A percentile compares a stretch with the other conserved stretches of the same genome.
These are phyloP conservation scores for Scaptomyza polygonia DNA, from an alignment of 2,888 invertebrate genomes.

Conservation along the genomic window DNA sequence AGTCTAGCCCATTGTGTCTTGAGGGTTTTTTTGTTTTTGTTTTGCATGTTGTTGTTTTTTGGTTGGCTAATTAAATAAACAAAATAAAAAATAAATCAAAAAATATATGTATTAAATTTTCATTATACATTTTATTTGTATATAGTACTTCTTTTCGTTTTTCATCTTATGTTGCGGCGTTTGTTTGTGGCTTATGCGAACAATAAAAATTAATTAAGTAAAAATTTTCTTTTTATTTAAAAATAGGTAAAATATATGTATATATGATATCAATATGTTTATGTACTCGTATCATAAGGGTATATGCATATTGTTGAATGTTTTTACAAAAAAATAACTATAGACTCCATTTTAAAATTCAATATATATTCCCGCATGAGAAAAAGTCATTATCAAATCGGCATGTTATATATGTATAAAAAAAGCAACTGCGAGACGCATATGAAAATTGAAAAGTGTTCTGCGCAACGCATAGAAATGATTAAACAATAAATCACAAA, in stretches of 20 bases:
- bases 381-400: slow-evolving; percentile 14
- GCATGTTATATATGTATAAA: slow-evolving; percentile 14
- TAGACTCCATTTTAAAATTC: slow-evolving; percentile 52
- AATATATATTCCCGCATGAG: slow-evolving; percentile 4
- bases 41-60: slow-evolving; percentile 8
- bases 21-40: slow-evolving; percentile 1
- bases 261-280: slow-evolving; percentile 23
- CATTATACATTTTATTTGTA: slow-evolving; percentile 63
- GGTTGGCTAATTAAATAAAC: slow-evolving; percentile 16
- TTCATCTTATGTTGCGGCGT: slow-evolving; percentile 32
- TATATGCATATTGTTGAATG: slow-evolving; percentile 21
- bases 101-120: slow-evolving; percentile 39
- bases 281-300: slow-evolving; percentile 14
- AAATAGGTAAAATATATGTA: slow-evolving; percentile 63
- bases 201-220: slow-evolving; percentile 67
- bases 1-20: slow-evolving; percentile 52
- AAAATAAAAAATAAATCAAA: slow-evolving; percentile 14
- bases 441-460: slow-evolving; percentile 27
- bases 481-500: slow-evolving; percentile 77
- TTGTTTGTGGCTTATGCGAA: slow-evolving; percentile 53
- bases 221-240: slow-evolving; percentile 59
- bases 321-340: slow-evolving; percentile 25
- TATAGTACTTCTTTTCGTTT: slow-evolving; percentile 43
- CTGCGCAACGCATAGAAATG: slow-evolving; percentile 43
- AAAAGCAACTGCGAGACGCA: slow-evolving; percentile 41